Conservation (phyloP, 2,888 invertebrate genomes). For the Ormyrus pomaceus region DNA sequence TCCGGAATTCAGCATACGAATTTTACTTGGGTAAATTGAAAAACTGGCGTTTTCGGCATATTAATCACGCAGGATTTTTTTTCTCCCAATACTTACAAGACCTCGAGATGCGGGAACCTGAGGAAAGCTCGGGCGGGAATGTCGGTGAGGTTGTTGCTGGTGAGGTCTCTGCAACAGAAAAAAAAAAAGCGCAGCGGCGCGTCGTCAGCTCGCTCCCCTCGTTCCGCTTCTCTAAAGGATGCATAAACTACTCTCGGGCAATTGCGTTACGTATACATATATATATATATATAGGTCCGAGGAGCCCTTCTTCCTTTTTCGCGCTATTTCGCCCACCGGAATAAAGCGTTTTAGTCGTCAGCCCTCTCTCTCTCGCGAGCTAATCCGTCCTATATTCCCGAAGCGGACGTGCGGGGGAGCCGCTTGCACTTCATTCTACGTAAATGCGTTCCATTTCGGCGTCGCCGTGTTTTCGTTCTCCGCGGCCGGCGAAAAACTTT, state of each 20-base stretch:
- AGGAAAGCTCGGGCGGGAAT: constrained; percentile 84
- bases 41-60: too few relatives aligned
- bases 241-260: too few relatives aligned
- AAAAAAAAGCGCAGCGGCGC: constrained; percentile 7
- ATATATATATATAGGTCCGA: too few relatives aligned
- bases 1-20: too few relatives aligned
- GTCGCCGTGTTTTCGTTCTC: neutral
- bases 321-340: constrained; percentile 19
- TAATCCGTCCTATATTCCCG: too few relatives aligned
- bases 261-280: too few relatives aligned
- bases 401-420: too few relatives aligned
- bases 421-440: neutral
- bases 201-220: too few relatives aligned
- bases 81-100: constrained; percentile 84
- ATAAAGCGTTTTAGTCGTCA: constrained; percentile 14
- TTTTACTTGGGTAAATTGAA: too few relatives aligned
- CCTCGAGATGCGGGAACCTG: constrained; percentile 83
- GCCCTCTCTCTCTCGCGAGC: neutral
- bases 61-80: too few relatives aligned
- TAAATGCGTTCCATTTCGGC: constrained; percentile 11
- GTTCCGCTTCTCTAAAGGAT: too few relatives aligned
- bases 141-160: constrained; percentile 87
- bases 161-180: constrained; percentile 84
- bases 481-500: too few relatives aligned
- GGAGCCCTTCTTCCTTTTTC: neutral